Conservation (phyloP, 35 echinoderm and acorn worm species). For the Eucidaris tribuloides region DNA sequence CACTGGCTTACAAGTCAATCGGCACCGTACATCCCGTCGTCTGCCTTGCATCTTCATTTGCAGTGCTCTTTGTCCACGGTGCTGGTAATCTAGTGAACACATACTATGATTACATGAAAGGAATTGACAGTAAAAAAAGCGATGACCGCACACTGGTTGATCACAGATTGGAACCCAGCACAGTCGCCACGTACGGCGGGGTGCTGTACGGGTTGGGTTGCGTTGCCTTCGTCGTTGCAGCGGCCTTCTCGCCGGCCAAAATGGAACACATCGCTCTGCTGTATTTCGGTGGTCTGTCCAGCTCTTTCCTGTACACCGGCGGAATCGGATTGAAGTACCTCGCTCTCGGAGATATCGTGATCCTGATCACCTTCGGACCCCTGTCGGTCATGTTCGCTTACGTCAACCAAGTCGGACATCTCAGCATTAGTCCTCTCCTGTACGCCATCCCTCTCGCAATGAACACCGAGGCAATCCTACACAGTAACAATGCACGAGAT, state of each 20-base stretch:
- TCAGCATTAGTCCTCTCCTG: constrained; percentile 56
- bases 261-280: constrained; percentile 94
- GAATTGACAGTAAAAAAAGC: constrained; percentile 94
- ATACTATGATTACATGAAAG: constrained; percentile 92
- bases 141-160: constrained; percentile 95
- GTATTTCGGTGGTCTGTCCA: constrained; percentile 88
- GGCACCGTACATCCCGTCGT: constrained; percentile 24
- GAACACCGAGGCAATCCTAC: constrained; percentile 90
- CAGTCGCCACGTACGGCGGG: constrained; percentile 82
- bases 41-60: constrained; percentile 52
- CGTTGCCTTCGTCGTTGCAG: constrained; percentile 36
- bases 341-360: constrained; percentile 79
- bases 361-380: constrained; percentile 86
- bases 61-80: constrained; percentile 85
- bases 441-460: constrained; percentile 90
- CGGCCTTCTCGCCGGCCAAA: constrained; percentile 64
- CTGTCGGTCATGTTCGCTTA: constrained; percentile 91
- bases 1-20: constrained; percentile 74
- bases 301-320: constrained; percentile 95
- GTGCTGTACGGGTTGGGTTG: constrained; percentile 82
- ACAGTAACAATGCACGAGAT: constrained; percentile 95
- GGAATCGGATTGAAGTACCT: constrained; percentile 92
- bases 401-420: constrained; percentile 61
- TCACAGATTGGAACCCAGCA: constrained; percentile 52
- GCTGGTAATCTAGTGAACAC: constrained; percentile 96